Conservation (phyloP, 2,888 invertebrate species). For the Dolichomitus sp. region DNA sequence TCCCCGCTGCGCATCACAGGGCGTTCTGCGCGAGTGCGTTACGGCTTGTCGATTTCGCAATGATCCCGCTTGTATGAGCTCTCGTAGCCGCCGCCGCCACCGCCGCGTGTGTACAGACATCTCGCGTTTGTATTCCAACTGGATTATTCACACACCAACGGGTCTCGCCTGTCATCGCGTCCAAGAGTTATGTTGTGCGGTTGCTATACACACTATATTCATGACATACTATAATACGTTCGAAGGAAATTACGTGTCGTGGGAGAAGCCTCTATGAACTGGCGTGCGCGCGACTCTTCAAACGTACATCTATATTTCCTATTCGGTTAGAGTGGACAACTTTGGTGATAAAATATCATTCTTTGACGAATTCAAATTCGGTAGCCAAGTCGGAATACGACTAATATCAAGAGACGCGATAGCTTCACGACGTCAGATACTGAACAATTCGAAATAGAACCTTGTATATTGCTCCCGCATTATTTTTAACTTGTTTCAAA, state of each 20-base stretch:
- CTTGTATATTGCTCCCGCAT: no score
- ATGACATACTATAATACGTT: constrained; percentile 48
- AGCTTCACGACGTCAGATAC: no score
- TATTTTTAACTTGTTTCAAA: no score
- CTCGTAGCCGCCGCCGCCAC: constrained; percentile 43
- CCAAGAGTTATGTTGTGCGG: constrained; percentile 66
- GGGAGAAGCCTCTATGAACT: constrained; percentile 1
- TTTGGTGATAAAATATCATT: neutral
- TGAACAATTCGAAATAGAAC: no score
- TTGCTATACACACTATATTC: constrained; percentile 57
- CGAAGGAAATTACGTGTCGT: constrained; percentile 65
- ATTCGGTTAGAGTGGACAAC: neutral
- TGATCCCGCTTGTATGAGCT: constrained; percentile 54
- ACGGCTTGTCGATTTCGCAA: constrained; percentile 67
- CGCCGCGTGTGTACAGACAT: constrained; percentile 60
- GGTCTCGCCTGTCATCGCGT: constrained; percentile 68
- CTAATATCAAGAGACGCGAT: no score
- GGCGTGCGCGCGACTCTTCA: constrained; percentile 23
- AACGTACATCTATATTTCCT: neutral
- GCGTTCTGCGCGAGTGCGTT: constrained; percentile 44
- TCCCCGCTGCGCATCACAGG: neutral
- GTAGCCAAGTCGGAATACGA: no score
- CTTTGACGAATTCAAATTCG: no score
- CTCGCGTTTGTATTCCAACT: constrained; percentile 67
- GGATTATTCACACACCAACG: constrained; percentile 72